phyloP scores from a whole-genome alignment of 2,113 vertebrate genomes.

The Gadus chalcogrammus region DNA sequence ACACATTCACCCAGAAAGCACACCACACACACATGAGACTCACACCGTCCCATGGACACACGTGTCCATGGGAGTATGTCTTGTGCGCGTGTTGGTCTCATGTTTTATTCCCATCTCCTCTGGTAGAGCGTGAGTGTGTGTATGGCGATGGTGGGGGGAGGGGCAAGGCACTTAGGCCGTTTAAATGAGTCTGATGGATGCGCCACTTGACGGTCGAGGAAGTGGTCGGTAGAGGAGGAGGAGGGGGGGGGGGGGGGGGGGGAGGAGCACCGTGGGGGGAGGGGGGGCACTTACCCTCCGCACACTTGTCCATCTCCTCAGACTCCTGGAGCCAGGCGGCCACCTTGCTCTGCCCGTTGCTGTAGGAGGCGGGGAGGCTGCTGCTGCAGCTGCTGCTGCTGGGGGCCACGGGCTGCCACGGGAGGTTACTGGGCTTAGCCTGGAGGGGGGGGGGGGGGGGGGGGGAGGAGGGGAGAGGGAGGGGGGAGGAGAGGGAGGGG shows the following conservation, averaged over 20 bases:
- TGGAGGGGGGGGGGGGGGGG: constrained; percentile 40
- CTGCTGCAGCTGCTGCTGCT: constrained; percentile 67
- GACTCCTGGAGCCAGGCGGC: constrained; percentile 95
- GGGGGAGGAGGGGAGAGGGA: neutral
- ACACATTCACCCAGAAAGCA: too few species aligned
- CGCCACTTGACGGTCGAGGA: neutral
- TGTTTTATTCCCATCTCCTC: too few species aligned
- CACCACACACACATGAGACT: too few species aligned
- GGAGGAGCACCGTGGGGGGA: neutral
- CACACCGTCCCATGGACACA: too few species aligned
- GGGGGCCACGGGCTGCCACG: constrained; percentile 80
- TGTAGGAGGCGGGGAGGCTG: constrained; percentile 89
- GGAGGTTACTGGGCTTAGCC: constrained; percentile 79
- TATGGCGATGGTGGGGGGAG: neutral
- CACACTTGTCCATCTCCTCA: constrained; percentile 97
- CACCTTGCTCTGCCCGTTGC: constrained; percentile 94
- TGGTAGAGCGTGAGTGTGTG: too few species aligned
- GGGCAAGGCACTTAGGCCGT: constrained; percentile 6
- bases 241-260: neutral
- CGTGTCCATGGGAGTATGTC: too few species aligned
- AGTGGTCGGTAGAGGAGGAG: neutral
- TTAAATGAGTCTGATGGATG: neutral
- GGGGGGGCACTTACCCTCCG: constrained; percentile 80
- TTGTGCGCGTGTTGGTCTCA: too few species aligned
- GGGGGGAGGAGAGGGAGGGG: too few species aligned